phyloP scores from a whole-genome alignment of 2,113 vertebrate genomes.

The Cichladusa arquata region DNA sequence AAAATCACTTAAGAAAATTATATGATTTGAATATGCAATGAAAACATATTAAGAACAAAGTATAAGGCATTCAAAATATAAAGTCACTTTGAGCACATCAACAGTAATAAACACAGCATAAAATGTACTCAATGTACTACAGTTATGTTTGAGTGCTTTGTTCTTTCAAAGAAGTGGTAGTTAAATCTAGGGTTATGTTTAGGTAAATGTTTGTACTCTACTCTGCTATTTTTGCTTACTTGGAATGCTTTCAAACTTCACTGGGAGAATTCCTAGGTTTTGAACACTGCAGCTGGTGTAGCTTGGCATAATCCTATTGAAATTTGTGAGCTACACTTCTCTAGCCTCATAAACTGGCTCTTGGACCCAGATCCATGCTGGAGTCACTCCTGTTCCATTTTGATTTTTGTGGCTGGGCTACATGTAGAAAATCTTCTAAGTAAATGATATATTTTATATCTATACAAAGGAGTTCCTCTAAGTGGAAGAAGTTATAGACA shows the following conservation, averaged over 20 bases:
- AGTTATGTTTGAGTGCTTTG: not conserved
- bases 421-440: not conserved
- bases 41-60: not conserved
- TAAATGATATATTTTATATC: not conserved
- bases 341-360: not conserved
- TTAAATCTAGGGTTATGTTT: not conserved
- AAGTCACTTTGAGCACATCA: not conserved
- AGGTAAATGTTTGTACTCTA: not conserved
- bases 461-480: not conserved
- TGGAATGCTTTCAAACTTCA: not conserved
- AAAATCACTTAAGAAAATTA: not conserved
- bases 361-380: not conserved
- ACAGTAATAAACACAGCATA: not conserved
- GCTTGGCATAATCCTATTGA: not conserved
- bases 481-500: not conserved
- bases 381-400: not conserved
- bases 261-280: not conserved
- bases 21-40: not conserved
- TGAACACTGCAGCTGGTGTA: not conserved
- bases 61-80: not conserved
- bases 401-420: not conserved
- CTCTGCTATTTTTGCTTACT: not conserved
- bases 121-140: not conserved
- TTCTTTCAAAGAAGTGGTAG: not conserved
- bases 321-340: not conserved